Conservation (phyloP, 2,888 invertebrate species). For the Crocallis elinguaria region DNA sequence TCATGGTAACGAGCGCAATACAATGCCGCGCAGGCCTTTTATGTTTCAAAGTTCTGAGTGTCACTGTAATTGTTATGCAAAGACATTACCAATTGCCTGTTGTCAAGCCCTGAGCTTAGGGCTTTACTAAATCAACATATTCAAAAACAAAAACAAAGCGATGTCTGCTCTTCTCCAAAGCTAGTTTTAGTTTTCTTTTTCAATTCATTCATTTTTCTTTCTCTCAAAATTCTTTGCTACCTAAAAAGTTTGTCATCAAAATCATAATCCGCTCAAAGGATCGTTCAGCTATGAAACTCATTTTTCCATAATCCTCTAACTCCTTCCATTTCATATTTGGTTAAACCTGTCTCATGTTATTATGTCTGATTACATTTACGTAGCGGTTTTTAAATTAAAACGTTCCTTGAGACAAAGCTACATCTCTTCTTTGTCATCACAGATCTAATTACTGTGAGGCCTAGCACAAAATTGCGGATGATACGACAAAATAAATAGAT, state of each 20-base stretch:
- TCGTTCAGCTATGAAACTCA: constrained; percentile 20
- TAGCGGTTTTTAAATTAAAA: constrained; percentile 13
- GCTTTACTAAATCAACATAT: too few relatives aligned
- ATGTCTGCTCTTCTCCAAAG: too few relatives aligned
- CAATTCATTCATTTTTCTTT: not conserved
- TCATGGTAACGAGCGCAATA: too few relatives aligned
- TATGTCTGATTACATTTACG: constrained; percentile 21
- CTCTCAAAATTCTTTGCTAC: not conserved
- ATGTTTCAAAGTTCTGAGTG: too few relatives aligned
- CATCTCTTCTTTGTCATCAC: constrained; percentile 5
- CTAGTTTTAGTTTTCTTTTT: too few relatives aligned
- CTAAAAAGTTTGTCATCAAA: not conserved
- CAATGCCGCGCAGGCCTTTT: too few relatives aligned
- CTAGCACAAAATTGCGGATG: too few relatives aligned
- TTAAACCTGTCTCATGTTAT: constrained; percentile 33
- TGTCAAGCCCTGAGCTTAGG: too few relatives aligned
- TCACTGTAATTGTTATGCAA: too few relatives aligned
- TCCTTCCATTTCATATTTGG: constrained; percentile 32
- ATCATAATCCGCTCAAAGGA: not conserved
- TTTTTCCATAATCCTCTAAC: constrained; percentile 32
- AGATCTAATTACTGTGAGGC: not conserved
- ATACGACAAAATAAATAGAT: too few relatives aligned
- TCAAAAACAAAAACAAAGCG: too few relatives aligned
- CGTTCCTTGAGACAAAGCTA: constrained; percentile 6
- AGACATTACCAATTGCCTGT: too few relatives aligned